These are phyloP conservation scores for Sylvia atricapilla DNA, from an alignment of 2,113 vertebrate species.

Conservation along the genomic window DNA sequence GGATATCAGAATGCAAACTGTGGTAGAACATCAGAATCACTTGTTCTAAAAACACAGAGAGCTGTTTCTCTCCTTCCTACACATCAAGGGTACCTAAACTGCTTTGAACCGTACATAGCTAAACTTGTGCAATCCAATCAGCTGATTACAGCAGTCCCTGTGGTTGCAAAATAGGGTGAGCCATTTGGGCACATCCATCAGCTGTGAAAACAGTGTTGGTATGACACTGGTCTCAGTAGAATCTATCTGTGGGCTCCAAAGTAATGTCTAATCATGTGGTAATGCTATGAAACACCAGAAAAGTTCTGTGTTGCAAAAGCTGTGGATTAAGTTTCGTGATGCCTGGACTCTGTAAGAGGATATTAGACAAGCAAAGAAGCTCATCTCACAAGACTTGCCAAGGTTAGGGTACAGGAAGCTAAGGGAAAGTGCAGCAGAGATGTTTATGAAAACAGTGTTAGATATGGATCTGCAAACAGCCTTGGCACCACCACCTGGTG, in stretches of 20 bases:
- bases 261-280: background rate
- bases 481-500: background rate
- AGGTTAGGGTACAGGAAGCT: background rate
- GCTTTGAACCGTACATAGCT: background rate
- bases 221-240: background rate
- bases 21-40: background rate
- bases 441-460: background rate
- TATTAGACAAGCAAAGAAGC: background rate
- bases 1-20: background rate
- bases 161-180: background rate
- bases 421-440: background rate
- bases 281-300: background rate
- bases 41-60: background rate
- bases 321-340: background rate
- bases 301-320: background rate
- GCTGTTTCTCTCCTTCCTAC: background rate
- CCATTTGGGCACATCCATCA: background rate
- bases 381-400: background rate
- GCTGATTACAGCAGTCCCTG: background rate
- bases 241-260: background rate
- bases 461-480: conserved; percentile 2
- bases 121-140: background rate
- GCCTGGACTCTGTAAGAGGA: background rate
- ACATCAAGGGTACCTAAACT: background rate
- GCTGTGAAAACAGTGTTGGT: background rate